Conservation (phyloP, 2,888 invertebrate species). For the Troides helena region DNA sequence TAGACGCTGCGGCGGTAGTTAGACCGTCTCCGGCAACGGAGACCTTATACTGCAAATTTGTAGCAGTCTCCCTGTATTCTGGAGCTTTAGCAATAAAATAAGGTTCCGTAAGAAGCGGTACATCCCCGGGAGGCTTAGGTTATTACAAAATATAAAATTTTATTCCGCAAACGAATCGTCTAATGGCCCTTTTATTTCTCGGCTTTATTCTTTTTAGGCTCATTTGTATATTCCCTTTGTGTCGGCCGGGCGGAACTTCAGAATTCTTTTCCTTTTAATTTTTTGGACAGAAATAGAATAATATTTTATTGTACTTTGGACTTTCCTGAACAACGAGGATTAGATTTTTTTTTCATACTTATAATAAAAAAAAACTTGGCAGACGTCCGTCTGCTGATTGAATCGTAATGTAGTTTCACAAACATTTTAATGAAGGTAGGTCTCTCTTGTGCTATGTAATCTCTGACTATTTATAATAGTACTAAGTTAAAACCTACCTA, state of each 20-base stretch:
- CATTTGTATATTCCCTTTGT: slow-evolving; percentile 29
- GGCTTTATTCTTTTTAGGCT: slow-evolving; percentile 28
- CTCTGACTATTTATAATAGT: too few relatives aligned
- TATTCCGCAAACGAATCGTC: slow-evolving; percentile 28
- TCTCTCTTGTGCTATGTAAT: too few relatives aligned
- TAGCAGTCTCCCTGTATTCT: neutral
- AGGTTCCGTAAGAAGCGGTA: slow-evolving; percentile 10
- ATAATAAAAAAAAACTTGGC: neutral
- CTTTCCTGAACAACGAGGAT: slow-evolving; percentile 4
- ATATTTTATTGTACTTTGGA: slow-evolving; percentile 11
- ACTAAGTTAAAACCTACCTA: too few relatives aligned
- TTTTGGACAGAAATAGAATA: slow-evolving; percentile 6
- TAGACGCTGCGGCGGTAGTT: too few relatives aligned
- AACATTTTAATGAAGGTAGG: too few relatives aligned
- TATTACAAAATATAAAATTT: slow-evolving; percentile 26
- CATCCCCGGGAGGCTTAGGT: slow-evolving; percentile 17
- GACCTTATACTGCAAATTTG: too few relatives aligned
- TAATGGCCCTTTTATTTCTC: slow-evolving; percentile 30
- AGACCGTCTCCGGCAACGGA: too few relatives aligned
- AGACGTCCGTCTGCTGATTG: neutral
- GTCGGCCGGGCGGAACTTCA: slow-evolving; percentile 18
- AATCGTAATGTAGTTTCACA: too few relatives aligned
- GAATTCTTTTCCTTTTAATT: slow-evolving; percentile 26
- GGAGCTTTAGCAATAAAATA: neutral
- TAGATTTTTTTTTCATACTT: slow-evolving; percentile 2